Percentiles rank a stretch among this genome's conserved stretches.
These are phyloP conservation scores for Poeciliopsis prolifica DNA, from an alignment of 2,113 vertebrate species.

Conservation along the genomic window DNA sequence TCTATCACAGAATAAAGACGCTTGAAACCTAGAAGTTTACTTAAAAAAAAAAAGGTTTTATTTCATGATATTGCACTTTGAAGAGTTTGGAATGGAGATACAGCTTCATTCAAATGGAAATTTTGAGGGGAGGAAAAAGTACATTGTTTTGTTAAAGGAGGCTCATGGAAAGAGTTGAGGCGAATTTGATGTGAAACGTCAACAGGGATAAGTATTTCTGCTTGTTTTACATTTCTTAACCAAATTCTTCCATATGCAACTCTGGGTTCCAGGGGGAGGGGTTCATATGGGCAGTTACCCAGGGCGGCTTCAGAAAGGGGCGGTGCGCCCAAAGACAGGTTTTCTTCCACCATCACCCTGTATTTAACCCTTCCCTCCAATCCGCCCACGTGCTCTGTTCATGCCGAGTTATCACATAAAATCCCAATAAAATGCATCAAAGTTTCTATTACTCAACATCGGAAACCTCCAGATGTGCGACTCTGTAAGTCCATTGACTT, in stretches of 20 bases:
- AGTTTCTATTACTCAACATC: neutral
- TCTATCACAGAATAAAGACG: constrained; percentile 9
- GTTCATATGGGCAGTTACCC: too few species aligned
- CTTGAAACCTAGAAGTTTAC: constrained; percentile 23
- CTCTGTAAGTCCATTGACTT: neutral
- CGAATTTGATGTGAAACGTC: neutral
- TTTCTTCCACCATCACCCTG: neutral
- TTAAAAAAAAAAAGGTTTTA: constrained; percentile 59
- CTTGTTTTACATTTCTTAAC: too few species aligned
- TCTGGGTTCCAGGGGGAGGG: too few species aligned
- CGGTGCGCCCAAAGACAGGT: neutral
- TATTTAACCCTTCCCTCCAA: neutral
- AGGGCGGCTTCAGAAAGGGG: too few species aligned
- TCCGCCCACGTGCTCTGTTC: neutral
- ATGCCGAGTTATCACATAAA: neutral
- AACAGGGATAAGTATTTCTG: neutral
- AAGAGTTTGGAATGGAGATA: constrained; percentile 37
- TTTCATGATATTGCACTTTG: constrained; percentile 70
- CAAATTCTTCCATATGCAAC: too few species aligned
- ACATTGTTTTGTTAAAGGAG: constrained; percentile 41
- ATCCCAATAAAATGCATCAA: neutral
- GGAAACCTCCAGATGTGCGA: neutral
- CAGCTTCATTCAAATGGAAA: constrained; percentile 35
- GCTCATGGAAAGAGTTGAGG: neutral
- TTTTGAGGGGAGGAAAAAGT: constrained; percentile 17